Evolutionary conservation across 2,888 invertebrate species (phyloP), one percentile per base, ranked within the genome.

Genomic region (Patella depressa): DNA sequence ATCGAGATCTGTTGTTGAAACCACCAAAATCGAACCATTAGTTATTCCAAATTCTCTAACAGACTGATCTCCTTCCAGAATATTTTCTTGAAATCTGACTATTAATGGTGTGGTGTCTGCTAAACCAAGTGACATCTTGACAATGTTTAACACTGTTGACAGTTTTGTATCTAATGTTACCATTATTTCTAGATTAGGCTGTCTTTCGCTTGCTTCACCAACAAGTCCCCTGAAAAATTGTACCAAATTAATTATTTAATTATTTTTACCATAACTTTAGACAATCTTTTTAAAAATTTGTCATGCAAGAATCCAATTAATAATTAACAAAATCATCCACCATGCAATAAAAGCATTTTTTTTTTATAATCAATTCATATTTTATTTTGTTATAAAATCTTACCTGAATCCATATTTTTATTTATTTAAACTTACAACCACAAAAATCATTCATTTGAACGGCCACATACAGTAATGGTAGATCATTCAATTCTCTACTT

Each of bases 1-100:
- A 65, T 65, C 65, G 11, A 65, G 24, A 24, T 65, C 65, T 65
- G 65, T 24, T 65, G 65, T 65, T 24, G 65, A 65, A 24, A 65
- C 65, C 19, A 65, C 65, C 24, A 65, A 65, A 65, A 65, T 65
- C 11, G 65, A 65, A 24, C 24, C 65, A 65, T 65, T 65, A 24
- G 24, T 65, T 65, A 65, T 65, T 65, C 65, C 65, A 24, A 65
- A 14, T 24, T 65, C 65, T 24, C 65, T 12, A 65, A 65, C 5
- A 24, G 65, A 65, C 24, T 65, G 19, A 24, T 65, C 65, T 65
- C 24, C 65, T 24, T 65, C 19, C 14, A 12, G 65, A 4, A 65
- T 65, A 24, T 65, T 19, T 65, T 65, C 65, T 24, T 65, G 65
- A 65, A 12, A 65, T 19, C 65, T 65, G 19, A 65, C 65, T 24